Evolutionary conservation across 92 coral and sea anemone species (phyloP), one percentile per base, ranked within the genome.

Genomic region (Paramuricea clavata): DNA sequence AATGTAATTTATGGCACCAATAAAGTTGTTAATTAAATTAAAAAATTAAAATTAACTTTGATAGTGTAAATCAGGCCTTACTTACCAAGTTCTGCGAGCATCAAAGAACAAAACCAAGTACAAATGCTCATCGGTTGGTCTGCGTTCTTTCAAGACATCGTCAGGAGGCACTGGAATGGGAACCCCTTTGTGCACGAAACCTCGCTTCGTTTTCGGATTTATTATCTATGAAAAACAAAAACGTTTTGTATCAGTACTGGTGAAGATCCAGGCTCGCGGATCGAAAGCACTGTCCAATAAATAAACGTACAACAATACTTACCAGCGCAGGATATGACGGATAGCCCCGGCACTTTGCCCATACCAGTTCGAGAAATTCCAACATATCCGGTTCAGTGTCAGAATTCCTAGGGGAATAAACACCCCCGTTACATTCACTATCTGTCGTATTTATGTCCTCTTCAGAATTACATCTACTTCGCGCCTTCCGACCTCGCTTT

Each of bases 261-360:
- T n/a, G n/a, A n/a, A n/a, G n/a, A n/a, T n/a, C n/a, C n/a, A n/a
- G n/a, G n/a, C n/a, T n/a, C n/a, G n/a, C n/a, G n/a, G n/a, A n/a
- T n/a, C n/a, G n/a, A n/a, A n/a, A n/a, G n/a, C n/a, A n/a, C n/a
- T n/a, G n/a, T n/a, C n/a, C n/a, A n/a, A n/a, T 23, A 5, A 21
- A 44, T 31, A 32, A 26, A 3, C 17, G 17, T 0, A 54, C 1
- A 19, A 19, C 11, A 21, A 54, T 27, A 81, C 97, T 54, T 84
- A 95, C 98, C 92, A 97, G 71, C 1, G 99, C 99, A 9, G 99
- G 99, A 60, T 97, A 97, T 7, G 99, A 94, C 6, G 99, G 99
- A 62, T 97, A 97, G 6, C 99, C 99, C 6, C 99, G 98, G 74
- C 99, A 97, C 84, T 97, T 97, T 10, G 99, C 99, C 99, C 99